Conservation (phyloP, 1,140 invertebrate genomes). For the Halotydeus destructor region DNA sequence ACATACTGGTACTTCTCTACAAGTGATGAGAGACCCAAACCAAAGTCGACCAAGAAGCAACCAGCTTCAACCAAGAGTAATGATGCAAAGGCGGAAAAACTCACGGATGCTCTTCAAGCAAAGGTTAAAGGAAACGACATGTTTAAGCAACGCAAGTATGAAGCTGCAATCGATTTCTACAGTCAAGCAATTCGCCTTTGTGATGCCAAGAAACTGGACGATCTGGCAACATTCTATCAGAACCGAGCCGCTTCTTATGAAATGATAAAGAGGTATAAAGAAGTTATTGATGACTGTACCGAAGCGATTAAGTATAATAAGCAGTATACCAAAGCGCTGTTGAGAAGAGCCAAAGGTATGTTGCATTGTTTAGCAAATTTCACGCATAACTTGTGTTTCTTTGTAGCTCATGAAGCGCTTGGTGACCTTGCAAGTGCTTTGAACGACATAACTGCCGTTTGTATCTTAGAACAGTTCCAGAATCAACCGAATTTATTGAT, state of each 20-base stretch:
- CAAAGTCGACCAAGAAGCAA: not conserved
- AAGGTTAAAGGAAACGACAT: conserved; percentile 71
- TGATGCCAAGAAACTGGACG: conserved; percentile 43
- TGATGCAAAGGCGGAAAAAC: not conserved
- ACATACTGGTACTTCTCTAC: conserved; percentile 3
- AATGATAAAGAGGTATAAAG: conserved; percentile 52
- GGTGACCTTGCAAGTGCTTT: conserved; percentile 13
- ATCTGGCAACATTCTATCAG: conserved; percentile 76
- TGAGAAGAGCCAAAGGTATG: conserved; percentile 46
- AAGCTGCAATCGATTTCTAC: conserved; percentile 66
- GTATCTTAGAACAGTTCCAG: conserved; percentile 66
- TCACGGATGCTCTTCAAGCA: conserved; percentile 36
- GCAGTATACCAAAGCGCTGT: conserved; percentile 69
- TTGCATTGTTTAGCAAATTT: not conserved
- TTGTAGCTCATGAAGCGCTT: conserved; percentile 1
- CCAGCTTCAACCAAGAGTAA: not conserved
- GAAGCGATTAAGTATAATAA: conserved; percentile 63
- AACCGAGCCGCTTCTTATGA: conserved; percentile 87
- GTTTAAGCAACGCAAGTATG: conserved; percentile 64
- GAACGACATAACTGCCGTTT: conserved; percentile 64
- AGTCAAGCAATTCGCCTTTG: conserved; percentile 68
- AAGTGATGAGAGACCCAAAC: not conserved
- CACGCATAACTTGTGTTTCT: not conserved
- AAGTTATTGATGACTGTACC: conserved; percentile 65
- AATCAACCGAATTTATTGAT: conserved; percentile 50